Evolutionary conservation across 2,113 vertebrate species (phyloP), one percentile per base, ranked within the genome.

Genomic region (Thamnaconus septentrionalis): DNA sequence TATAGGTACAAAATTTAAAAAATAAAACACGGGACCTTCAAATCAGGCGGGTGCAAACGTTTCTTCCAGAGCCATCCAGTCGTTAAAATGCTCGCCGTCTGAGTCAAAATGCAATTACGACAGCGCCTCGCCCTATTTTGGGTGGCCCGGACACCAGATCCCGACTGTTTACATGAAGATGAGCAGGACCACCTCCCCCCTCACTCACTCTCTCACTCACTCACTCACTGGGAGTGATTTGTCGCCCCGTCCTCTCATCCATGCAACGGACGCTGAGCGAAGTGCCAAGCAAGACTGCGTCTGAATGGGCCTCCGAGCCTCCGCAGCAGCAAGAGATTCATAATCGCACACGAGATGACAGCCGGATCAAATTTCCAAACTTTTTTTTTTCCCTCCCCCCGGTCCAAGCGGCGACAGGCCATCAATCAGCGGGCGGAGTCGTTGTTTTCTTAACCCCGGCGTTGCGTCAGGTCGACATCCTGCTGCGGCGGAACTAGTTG

Each of bases 341-440:
- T 90, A 91, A 89, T 87, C 85, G 47, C 73, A 5, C 75, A 49
- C 60, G 1, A 88, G 85, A 88, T 91, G 89, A 91, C 88, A 87
- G 85, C 80, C 82, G 85, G 88, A 89, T 92, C 89, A 89, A 79
- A 90, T 91, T 91, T 91, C 90, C 57, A 89, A 91, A 89, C 89
- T 85, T 90, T 78, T 87, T 81, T 87, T 86, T 52, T 50, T 50
- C 18, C 18, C 18, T 2, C 1, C 18, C 18, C 18, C 18, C 18
- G 1, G 83, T 84, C 80, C 45, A 72, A 59, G 58, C 64, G 4
- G 59, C 60, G 89, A 84, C 88, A 86, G 90, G 86, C 83, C 10
- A 89, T 92, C 88, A 56, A 75, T 90, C 87, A 87, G 75, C 64
- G 1, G 53, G 83, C 61, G 56, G 41, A 52, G 83, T 78, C 45